A percentile compares a stretch with the other conserved stretches of the same genome.
phyloP scores from a whole-genome alignment of 1,140 invertebrate genomes.

The Drosophila saltans region DNA sequence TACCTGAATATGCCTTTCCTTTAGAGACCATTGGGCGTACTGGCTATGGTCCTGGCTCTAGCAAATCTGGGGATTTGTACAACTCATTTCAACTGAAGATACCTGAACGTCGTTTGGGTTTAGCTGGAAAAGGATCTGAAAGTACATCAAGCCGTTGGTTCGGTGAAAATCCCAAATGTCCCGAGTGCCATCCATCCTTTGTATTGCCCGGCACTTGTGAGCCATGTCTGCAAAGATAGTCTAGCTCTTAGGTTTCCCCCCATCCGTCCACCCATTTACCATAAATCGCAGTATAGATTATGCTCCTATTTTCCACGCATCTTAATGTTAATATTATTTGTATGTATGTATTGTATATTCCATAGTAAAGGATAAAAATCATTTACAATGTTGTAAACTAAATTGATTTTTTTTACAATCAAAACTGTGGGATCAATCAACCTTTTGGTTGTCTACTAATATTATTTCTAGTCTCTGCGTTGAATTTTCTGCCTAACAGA shows the following conservation, averaged over 20 bases:
- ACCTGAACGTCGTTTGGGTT: slow-evolving; percentile 79
- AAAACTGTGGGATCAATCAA: too few relatives aligned
- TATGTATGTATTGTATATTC: slow-evolving; percentile 55
- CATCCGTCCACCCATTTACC: slow-evolving; percentile 47
- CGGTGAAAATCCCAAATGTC: slow-evolving; percentile 85
- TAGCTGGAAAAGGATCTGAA: slow-evolving; percentile 24
- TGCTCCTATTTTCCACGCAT: slow-evolving; percentile 61
- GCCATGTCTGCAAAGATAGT: slow-evolving; percentile 84
- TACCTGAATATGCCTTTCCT: slow-evolving; percentile 86
- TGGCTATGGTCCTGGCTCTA: slow-evolving; percentile 83
- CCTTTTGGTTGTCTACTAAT: too few relatives aligned
- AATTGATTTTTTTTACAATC: neutral
- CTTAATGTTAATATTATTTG: slow-evolving; percentile 71
- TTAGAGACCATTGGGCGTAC: slow-evolving; percentile 84
- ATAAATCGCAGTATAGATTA: slow-evolving; percentile 46
- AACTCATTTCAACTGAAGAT: slow-evolving; percentile 86
- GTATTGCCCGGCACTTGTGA: slow-evolving; percentile 85
- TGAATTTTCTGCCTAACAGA: neutral
- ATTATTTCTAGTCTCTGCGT: neutral
- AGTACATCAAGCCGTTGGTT: slow-evolving; percentile 81
- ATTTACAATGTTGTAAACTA: slow-evolving; percentile 2
- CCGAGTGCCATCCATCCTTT: slow-evolving; percentile 86
- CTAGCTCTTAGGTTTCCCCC: slow-evolving; percentile 26
- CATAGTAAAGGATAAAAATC: slow-evolving; percentile 48
- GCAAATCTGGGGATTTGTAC: slow-evolving; percentile 83